Evolutionary conservation across 1,140 invertebrate genomes (phyloP), one percentile per base, ranked within the genome.

Genomic region (Drosophila pseudoobscura): DNA sequence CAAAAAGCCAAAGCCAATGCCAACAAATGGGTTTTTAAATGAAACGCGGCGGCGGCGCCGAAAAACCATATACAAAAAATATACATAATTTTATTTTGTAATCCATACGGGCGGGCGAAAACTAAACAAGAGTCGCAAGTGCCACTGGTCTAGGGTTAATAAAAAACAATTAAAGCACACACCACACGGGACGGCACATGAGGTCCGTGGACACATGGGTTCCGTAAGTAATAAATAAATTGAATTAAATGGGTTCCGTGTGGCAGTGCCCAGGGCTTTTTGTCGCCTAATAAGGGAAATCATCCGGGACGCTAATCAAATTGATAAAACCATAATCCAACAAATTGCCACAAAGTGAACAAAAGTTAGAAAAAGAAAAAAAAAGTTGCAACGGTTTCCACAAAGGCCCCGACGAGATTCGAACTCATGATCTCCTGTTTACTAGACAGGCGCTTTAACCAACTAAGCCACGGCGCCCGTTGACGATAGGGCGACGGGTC

Each of bases 401-500:
- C 15, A 15, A 15, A 91, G 93, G 92, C 92, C 92, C 93, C 92
- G 92, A 91, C 92, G 93, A 92, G 93, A 93, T 93, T 93, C 93
- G 93, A 93, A 93, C 93, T 92, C 93, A 90, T 91, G 93, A 93
- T 93, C 93, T 93, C 93, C 93, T 93, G 93, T 93, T 93, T 93
- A 93, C 93, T 93, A 93, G 93, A 93, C 93, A 93, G 93, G 93
- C 93, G 93, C 93, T 93, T 93, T 93, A 93, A 93, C 93, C 93
- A 93, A 93, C 93, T 93, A 93, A 93, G 93, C 93, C 93, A 93
- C 92, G 92, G 93, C 93, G 92, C 92, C 92, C 54, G 26, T 43
- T 68, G 65, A 3, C n/a, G 24, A 13, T 31, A 7, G 2, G 7
- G 9, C 22, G 7, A 15, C 53, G 7, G 6, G 15, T 26, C 41